Conservation (phyloP, 2,113 vertebrate genomes). For the Benitochromis conjunctus region DNA sequence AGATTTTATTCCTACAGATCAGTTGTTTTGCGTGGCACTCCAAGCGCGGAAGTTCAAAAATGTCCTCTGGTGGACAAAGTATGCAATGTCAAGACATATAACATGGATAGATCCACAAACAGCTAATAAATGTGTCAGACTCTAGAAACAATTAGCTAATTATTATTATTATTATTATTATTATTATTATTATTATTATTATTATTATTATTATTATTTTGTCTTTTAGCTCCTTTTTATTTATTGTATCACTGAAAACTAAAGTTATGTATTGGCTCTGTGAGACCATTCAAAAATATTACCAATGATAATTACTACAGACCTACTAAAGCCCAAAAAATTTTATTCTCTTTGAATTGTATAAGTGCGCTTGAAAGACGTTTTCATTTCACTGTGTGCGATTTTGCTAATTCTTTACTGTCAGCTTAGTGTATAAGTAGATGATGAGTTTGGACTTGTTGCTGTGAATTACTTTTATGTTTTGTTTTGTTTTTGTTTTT, state of each 20-base stretch:
- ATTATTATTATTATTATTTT: background rate
- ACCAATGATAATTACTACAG: background rate
- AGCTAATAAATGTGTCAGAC: background rate
- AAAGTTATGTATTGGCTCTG: background rate
- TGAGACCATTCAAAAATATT: background rate
- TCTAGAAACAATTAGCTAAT: background rate
- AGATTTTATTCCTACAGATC: background rate
- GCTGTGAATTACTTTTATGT: background rate
- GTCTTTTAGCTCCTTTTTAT: background rate
- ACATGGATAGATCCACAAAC: background rate
- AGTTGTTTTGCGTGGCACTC: background rate
- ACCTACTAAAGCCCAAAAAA: background rate
- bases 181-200: too few species aligned
- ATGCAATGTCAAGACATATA: background rate
- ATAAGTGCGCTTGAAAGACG: accelerated
- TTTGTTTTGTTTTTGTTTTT: background rate
- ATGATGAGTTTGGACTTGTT: background rate
- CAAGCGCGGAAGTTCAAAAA: background rate
- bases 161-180: background rate
- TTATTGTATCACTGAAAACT: background rate
- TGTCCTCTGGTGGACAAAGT: background rate
- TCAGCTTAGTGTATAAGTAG: background rate
- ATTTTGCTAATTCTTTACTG: background rate
- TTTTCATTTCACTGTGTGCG: background rate
- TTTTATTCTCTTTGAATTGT: background rate